Evolutionary conservation across 2,113 vertebrate genomes (phyloP), one percentile per base, ranked within the genome.

Genomic region (Carollia perspicillata): DNA sequence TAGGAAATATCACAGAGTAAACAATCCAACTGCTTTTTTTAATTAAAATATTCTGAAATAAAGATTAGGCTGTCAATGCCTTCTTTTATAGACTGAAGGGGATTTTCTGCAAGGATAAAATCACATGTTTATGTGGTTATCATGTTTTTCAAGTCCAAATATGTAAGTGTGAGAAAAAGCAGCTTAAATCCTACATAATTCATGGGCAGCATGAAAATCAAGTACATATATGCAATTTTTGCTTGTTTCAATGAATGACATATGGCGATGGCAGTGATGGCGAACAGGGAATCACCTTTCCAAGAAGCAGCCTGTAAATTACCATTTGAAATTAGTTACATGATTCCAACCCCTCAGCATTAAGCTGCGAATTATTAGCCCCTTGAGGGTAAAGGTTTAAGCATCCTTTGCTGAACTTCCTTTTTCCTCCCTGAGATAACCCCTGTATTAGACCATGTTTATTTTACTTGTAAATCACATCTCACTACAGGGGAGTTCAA

Each of bases 321-420:
- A 85, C 90, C 97, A 97, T 93, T 96, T 95, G 94, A 96, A 92
- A 95, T 97, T 95, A 78, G 97, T 96, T 51, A 2, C 65, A 8
- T 94, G 94, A 90, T 96, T 97, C 96, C 95, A 85, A 71, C 95
- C 28, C 84, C 90, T 84, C 77, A 92, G 84, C 89, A 94, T 98
- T 97, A 97, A 94, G 90, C 95, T 98, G 96, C 84, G 47, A 98
- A 98, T 98, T 97, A 98, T 98, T 98, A 98, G 97, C 97, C 98
- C 97, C 98, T 94, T 91, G 98, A 98, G 98, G 95, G 94, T 98
- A 95, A 96, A 98, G 94, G 97, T 97, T 98, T 98, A 97, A 97
- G 95, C 97, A 95, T 96, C 68, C 0, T 95, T 97, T 96, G 77
- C 89, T 96, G 94, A 97, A 97, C 84, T 97, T 98, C 94, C 81